These are phyloP conservation scores for Argyresthia goedartella DNA, from an alignment of 2,888 invertebrate genomes.

Conservation along the genomic window DNA sequence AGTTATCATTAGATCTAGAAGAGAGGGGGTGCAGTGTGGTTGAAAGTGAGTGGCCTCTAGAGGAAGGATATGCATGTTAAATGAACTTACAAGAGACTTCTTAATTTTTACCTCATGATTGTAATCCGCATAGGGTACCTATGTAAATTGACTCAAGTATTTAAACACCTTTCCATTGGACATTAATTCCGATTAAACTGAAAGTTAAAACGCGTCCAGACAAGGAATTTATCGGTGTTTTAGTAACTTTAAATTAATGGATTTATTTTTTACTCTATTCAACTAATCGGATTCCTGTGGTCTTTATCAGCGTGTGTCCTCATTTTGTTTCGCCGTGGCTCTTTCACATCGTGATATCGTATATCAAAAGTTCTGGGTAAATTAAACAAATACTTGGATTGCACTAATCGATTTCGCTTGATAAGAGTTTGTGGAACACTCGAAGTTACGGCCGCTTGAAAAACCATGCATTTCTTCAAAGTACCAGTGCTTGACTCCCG, in stretches of 20 bases:
- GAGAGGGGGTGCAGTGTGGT: no score
- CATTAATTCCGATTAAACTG: slow-evolving; percentile 1
- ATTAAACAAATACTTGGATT: background rate
- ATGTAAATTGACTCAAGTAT: no score
- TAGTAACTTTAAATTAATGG: background rate
- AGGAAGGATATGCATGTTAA: no score
- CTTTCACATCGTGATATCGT: background rate
- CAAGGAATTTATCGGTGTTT: background rate
- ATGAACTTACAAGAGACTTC: no score
- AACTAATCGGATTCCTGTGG: no score
- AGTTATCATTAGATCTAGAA: no score
- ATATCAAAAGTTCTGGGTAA: background rate
- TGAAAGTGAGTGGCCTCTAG: no score
- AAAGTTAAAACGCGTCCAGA: background rate
- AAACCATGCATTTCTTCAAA: background rate
- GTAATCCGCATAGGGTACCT: no score
- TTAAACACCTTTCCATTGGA: background rate
- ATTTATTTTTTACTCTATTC: background rate
- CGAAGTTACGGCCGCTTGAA: background rate
- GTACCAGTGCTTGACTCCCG: background rate
- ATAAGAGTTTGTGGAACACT: background rate
- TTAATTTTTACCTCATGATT: no score
- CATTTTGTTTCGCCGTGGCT: no score
- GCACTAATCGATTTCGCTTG: background rate
- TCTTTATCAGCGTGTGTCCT: no score